Evolutionary conservation across 2,888 invertebrate species (phyloP).

Genomic region (Toxonevra muliebris): DNA sequence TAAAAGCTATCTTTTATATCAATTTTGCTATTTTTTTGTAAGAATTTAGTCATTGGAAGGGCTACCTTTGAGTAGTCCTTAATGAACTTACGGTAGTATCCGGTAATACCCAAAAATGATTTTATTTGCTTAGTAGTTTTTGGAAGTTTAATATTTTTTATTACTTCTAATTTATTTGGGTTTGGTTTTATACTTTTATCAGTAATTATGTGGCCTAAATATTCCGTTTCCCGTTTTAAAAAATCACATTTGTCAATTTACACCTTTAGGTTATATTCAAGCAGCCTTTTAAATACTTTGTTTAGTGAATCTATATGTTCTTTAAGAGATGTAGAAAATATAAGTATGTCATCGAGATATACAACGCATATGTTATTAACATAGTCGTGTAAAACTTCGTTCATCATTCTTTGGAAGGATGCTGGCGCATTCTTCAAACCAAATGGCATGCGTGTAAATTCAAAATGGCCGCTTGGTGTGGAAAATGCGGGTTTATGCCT

Average conservation of each 20-base stretch:
- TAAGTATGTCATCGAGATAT: constrained; percentile 13
- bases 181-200: background rate
- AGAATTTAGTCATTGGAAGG: no score
- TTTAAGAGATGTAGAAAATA: constrained; percentile 14
- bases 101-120: no score
- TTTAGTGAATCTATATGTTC: constrained; percentile 19
- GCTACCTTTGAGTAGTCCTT: no score
- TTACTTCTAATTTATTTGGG: no score
- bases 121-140: background rate
- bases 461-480: constrained; percentile 13
- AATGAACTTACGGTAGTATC: no score
- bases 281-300: background rate
- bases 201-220: background rate
- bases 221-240: background rate
- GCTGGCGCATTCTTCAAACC: constrained; percentile 16
- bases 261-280: background rate
- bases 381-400: background rate
- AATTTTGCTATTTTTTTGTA: constrained; percentile 20
- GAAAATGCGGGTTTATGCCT: constrained; percentile 19
- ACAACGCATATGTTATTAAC: constrained; percentile 8
- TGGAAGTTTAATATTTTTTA: background rate
- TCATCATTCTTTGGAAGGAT: constrained; percentile 9
- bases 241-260: constrained; percentile 5
- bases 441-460: constrained; percentile 8
- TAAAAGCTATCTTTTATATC: constrained; percentile 5